Conservation (phyloP, 2,113 vertebrate genomes). For the Pipra filicauda region DNA sequence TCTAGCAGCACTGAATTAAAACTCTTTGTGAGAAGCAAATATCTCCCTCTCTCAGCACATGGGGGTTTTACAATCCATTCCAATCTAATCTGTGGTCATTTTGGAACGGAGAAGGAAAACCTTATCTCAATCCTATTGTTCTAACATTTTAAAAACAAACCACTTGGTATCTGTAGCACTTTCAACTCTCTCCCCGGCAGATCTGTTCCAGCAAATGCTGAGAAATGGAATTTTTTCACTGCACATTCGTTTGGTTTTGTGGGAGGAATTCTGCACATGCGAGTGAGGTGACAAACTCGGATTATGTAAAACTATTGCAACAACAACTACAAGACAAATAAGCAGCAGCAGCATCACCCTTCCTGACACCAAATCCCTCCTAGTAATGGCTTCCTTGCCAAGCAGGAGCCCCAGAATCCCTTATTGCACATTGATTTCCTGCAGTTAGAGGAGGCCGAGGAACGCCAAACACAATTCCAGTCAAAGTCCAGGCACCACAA, state of each 20-base stretch:
- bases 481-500: neutral
- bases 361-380: neutral
- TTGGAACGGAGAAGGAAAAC: neutral
- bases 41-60: neutral
- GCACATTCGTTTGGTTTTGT: neutral
- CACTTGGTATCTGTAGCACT: neutral
- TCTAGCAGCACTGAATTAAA: neutral
- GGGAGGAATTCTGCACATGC: neutral
- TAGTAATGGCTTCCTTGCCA: conserved; percentile 26
- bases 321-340: neutral
- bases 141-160: neutral
- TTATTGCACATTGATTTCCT: neutral
- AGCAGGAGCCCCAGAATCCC: neutral
- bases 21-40: neutral
- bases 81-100: neutral
- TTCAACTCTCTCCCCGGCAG: neutral
- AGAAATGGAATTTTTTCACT: neutral
- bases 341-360: neutral
- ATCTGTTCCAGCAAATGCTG: neutral
- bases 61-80: neutral
- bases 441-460: neutral
- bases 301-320: conserved; percentile 33
- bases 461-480: neutral
- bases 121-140: neutral
- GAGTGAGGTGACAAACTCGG: neutral